Evolutionary conservation across 2,888 invertebrate species (phyloP).

Genomic region (Dysmachus trigonus): DNA sequence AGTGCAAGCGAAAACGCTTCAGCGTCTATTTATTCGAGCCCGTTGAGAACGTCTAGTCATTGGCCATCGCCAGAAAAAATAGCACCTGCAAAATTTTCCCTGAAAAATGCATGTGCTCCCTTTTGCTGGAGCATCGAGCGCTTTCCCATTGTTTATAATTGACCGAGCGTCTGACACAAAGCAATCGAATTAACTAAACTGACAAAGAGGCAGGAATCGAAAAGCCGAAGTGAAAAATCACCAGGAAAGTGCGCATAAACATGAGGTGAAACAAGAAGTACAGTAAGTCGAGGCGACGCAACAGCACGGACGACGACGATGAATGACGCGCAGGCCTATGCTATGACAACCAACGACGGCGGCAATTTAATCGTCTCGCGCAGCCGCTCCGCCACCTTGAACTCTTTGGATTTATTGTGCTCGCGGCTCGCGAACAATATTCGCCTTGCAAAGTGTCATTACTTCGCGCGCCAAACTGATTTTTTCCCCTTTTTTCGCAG

Average conservation of each 20-base stretch:
- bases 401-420: slow-evolving; percentile 31
- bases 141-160: slow-evolving; percentile 1
- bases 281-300: neutral
- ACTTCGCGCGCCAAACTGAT: neutral
- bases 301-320: neutral
- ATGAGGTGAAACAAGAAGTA: neutral
- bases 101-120: neutral
- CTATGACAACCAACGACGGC: neutral
- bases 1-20: neutral
- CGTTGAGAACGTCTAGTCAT: too few relatives aligned
- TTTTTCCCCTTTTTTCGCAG: neutral
- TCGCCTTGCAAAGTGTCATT: slow-evolving; percentile 37
- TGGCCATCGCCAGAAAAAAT: neutral
- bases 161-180: neutral
- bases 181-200: slow-evolving; percentile 5
- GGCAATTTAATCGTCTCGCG: slow-evolving; percentile 36
- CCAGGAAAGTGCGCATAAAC: neutral
- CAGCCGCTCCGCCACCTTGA: slow-evolving; percentile 29
- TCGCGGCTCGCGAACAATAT: neutral
- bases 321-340: slow-evolving; percentile 8
- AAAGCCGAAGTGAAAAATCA: neutral
- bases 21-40: neutral
- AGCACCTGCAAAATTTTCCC: neutral
- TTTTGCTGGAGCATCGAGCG: neutral
- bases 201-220: neutral